Evolutionary conservation across 2,797 vertebrate species (phyloP).

Genomic region (Propithecus perrieri): DNA sequence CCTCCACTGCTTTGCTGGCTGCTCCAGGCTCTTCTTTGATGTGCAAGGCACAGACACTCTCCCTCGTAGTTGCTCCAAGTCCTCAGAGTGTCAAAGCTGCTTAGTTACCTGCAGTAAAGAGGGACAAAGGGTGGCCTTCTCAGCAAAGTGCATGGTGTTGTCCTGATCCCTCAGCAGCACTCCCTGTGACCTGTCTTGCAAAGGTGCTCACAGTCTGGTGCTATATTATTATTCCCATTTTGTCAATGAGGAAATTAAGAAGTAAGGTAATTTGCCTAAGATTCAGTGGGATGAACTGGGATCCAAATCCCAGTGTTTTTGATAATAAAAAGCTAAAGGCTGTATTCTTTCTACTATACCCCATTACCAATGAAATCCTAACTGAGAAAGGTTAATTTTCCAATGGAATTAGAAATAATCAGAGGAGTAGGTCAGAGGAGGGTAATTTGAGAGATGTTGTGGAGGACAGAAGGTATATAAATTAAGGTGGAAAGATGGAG

Average conservation of each 20-base stretch:
- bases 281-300: not conserved
- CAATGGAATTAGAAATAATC: conserved; percentile 12
- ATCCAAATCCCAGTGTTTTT: not conserved
- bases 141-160: not conserved
- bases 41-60: not conserved
- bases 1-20: not conserved
- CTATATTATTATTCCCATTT: not conserved
- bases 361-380: not conserved
- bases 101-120: not conserved
- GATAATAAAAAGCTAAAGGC: not conserved
- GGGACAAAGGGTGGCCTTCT: not conserved
- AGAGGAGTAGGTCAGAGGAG: not conserved
- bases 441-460: not conserved
- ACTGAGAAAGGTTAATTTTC: not conserved
- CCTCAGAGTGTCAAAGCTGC: not conserved
- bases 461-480: not conserved
- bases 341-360: not conserved
- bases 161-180: not conserved
- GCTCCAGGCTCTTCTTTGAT: not conserved
- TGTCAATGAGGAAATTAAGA: conserved; percentile 30
- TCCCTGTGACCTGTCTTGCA: not conserved
- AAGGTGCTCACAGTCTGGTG: not conserved
- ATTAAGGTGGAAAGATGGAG: not conserved
- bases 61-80: not conserved
- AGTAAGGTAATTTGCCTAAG: not conserved